A percentile compares a stretch with the other conserved stretches of the same genome.
Conservation (phyloP, 2,888 invertebrate genomes). For the Pachymerium ferrugineum region DNA sequence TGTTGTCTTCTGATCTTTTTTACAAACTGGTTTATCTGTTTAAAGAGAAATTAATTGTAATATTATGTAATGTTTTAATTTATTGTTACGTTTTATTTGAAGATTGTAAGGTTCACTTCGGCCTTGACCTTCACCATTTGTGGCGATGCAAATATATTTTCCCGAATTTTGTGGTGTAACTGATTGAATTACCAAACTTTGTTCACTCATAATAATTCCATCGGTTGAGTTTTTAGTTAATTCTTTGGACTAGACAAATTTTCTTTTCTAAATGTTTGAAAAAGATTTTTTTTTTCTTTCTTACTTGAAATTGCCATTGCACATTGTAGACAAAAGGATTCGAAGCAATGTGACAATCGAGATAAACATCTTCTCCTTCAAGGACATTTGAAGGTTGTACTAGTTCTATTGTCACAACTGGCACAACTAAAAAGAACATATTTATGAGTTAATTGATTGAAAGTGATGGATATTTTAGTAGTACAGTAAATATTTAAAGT, state of each 20-base stretch:
- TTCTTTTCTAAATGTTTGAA: neutral
- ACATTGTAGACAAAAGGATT: conserved; percentile 79
- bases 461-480: too few relatives aligned
- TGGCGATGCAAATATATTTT: neutral
- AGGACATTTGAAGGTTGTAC: neutral
- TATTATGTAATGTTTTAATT: too few relatives aligned
- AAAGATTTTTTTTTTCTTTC: too few relatives aligned
- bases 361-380: conserved; percentile 86
- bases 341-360: conserved; percentile 84
- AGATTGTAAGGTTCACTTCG: neutral
- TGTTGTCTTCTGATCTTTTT: neutral
- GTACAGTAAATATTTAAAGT: neutral
- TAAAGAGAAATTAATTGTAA: too few relatives aligned
- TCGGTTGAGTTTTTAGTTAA: neutral
- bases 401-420: neutral
- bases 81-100: neutral
- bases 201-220: neutral
- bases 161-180: neutral
- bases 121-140: neutral
- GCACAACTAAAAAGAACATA: too few relatives aligned
- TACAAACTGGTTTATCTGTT: neutral
- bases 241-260: neutral
- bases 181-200: neutral
- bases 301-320: conserved; percentile 78
- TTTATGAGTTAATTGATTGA: too few relatives aligned